Evolutionary conservation across 1,140 invertebrate genomes (phyloP).

Genomic region (Drosophila kikkawai): DNA sequence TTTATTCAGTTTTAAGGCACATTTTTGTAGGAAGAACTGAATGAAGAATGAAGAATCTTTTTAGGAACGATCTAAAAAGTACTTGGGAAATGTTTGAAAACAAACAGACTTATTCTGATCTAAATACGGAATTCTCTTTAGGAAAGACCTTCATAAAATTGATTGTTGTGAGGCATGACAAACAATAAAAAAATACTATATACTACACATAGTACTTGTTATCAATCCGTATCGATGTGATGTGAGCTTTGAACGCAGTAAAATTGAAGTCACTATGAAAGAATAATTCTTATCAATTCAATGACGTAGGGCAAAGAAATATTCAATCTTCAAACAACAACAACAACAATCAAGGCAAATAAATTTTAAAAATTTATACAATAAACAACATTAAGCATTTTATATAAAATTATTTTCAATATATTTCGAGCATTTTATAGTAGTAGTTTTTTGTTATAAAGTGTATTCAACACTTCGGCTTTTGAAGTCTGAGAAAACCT

Average conservation of each 20-base stretch:
- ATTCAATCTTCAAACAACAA: conserved; percentile 8
- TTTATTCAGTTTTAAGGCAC: too few species aligned
- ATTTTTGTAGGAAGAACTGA: too few species aligned
- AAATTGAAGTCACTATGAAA: conserved; percentile 16
- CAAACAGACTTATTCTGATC: too few species aligned
- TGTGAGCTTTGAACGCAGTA: conserved; percentile 33
- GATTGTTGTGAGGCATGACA: conserved; percentile 7
- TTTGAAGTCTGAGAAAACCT: neutral
- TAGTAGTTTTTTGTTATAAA: neutral
- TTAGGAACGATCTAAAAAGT: too few species aligned
- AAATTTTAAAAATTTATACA: neutral
- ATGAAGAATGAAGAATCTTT: too few species aligned
- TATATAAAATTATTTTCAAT: too few species aligned
- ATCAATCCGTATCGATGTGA: conserved; percentile 24
- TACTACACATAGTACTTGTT: conserved; percentile 8
- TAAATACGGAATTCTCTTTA: neutral
- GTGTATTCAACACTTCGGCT: conserved; percentile 1
- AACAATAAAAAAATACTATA: neutral
- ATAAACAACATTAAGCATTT: too few species aligned
- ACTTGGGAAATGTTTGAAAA: neutral
- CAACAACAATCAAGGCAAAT: neutral
- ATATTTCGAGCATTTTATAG: too few species aligned
- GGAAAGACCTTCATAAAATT: conserved; percentile 10
- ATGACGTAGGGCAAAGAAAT: conserved; percentile 21
- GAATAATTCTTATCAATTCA: conserved; percentile 32